Conservation (phyloP, 2,888 invertebrate species). For the Eledona agricola region DNA sequence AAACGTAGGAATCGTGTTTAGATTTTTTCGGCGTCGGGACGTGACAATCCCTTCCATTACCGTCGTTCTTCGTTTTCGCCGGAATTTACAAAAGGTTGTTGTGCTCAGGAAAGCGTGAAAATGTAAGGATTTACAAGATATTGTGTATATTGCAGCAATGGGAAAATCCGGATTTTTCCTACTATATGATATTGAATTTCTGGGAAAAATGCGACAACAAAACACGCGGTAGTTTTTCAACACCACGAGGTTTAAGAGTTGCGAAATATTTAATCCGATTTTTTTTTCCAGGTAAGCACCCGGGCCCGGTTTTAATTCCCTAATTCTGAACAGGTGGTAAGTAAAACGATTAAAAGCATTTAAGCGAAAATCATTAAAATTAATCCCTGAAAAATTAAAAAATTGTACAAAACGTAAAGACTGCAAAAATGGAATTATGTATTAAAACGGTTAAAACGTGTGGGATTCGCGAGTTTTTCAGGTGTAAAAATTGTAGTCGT, state of each 20-base stretch:
- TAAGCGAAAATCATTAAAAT: too few relatives aligned
- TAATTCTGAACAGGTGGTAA: slow-evolving; percentile 11
- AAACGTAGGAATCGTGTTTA: slow-evolving; percentile 1
- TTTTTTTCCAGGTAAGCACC: slow-evolving; percentile 20
- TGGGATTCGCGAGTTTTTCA: too few relatives aligned
- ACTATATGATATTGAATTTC: slow-evolving; percentile 22
- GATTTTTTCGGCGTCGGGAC: background rate
- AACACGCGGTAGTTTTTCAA: background rate
- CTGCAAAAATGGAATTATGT: too few relatives aligned
- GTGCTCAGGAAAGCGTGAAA: slow-evolving; percentile 22
- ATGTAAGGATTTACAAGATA: slow-evolving; percentile 24
- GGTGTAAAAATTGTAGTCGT: too few relatives aligned
- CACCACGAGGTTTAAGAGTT: background rate
- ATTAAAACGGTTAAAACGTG: too few relatives aligned
- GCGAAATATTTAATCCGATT: slow-evolving; percentile 4
- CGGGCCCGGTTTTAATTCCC: slow-evolving; percentile 2
- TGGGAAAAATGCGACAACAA: slow-evolving; percentile 9
- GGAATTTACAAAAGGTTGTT: slow-evolving; percentile 15
- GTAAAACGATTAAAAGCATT: slow-evolving; percentile 7
- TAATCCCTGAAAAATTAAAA: too few relatives aligned
- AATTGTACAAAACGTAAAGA: too few relatives aligned
- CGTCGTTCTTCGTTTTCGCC: slow-evolving; percentile 3
- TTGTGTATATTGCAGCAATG: slow-evolving; percentile 21
- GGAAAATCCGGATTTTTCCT: slow-evolving; percentile 23
- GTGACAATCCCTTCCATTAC: slow-evolving; percentile 1